Evolutionary conservation across 2,888 invertebrate genomes (phyloP).

Genomic region (Zaprionus bogoriensis): DNA sequence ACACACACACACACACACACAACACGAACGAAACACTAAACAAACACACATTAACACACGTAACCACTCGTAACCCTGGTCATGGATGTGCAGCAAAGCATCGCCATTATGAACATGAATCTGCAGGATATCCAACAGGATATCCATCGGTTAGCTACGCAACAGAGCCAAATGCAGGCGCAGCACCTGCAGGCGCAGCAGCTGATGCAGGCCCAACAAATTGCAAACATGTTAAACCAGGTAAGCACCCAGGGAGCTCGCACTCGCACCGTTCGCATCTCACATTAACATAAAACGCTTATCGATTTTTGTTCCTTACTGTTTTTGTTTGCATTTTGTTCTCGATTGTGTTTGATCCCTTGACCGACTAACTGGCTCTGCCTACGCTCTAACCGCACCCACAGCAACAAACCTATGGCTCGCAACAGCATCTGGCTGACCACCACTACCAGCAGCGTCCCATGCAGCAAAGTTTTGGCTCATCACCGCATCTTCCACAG

Average conservation of each 20-base stretch:
- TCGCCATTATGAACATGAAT: conserved; percentile 91
- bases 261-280: conserved; percentile 16
- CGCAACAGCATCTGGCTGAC: conserved; percentile 84
- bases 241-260: conserved; percentile 61
- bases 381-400: conserved; percentile 46
- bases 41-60: conserved; percentile 24
- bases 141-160: conserved; percentile 93
- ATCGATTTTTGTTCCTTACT: conserved; percentile 5
- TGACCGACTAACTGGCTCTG: background rate
- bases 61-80: conserved; percentile 18
- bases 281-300: conserved; percentile 13
- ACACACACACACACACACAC: conserved; percentile 26
- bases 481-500: conserved; percentile 82
- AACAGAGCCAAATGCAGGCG: conserved; percentile 89
- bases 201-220: conserved; percentile 85
- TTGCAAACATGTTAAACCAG: conserved; percentile 83
- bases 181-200: conserved; percentile 85
- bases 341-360: conserved; percentile 29
- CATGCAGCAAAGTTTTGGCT: conserved; percentile 81
- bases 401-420: conserved; percentile 84
- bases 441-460: conserved; percentile 82
- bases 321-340: background rate
- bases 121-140: conserved; percentile 97
- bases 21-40: conserved; percentile 18
- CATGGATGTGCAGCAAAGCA: conserved; percentile 82